Conservation (phyloP, 2,888 invertebrate species). For the Harpalus rufipes region DNA sequence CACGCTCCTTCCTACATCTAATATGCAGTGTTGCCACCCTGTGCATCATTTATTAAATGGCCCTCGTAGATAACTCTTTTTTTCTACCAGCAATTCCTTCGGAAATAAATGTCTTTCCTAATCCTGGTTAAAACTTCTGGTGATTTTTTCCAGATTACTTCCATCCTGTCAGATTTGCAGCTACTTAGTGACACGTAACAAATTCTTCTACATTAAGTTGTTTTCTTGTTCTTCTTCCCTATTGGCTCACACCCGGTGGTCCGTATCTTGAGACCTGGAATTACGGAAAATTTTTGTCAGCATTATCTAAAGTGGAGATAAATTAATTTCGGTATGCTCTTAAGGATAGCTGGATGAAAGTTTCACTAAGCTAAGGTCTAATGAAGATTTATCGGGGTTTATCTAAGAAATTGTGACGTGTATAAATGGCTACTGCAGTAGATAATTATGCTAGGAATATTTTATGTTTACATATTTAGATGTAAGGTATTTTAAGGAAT, state of each 20-base stretch:
- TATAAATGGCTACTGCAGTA: slow-evolving; percentile 8
- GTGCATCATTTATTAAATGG: too few species aligned
- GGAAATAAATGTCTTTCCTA: not conserved
- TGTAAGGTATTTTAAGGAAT: not conserved
- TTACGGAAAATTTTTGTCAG: slow-evolving; percentile 10
- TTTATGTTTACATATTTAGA: not conserved
- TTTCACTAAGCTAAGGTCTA: slow-evolving; percentile 7
- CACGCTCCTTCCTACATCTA: too few species aligned
- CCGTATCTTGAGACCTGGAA: not conserved
- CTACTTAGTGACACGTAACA: slow-evolving; percentile 24
- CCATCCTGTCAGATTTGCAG: slow-evolving; percentile 23
- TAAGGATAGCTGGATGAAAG: slow-evolving; percentile 33
- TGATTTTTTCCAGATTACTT: slow-evolving; percentile 26
- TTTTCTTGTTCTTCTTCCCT: not conserved
- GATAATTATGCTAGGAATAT: not conserved
- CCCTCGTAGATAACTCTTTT: too few species aligned
- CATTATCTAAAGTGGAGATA: slow-evolving; percentile 37
- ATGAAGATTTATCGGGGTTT: slow-evolving; percentile 43
- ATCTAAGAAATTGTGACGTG: slow-evolving; percentile 28
- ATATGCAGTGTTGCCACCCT: too few species aligned
- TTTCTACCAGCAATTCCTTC: not conserved
- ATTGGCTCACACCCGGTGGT: not conserved
- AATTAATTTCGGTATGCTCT: slow-evolving; percentile 47
- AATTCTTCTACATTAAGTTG: slow-evolving; percentile 17
- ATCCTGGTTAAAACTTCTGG: not conserved